phyloP scores from a whole-genome alignment of 2,888 invertebrate species.

The Notodonta dromedarius region DNA sequence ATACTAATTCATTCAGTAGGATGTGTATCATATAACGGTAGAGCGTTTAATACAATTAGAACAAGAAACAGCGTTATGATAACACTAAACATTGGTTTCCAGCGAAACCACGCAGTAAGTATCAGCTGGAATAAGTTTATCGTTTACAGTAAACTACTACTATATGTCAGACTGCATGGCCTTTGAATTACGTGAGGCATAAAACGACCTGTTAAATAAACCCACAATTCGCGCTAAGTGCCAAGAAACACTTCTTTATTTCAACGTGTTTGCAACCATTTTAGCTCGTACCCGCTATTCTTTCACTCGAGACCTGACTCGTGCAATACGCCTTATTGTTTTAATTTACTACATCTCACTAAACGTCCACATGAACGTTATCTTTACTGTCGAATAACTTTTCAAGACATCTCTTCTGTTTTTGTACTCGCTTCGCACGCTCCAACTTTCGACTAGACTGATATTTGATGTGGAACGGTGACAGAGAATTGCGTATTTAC shows the following conservation, averaged over 20 bases:
- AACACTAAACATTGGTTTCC: constrained; percentile 20
- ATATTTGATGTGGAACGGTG: constrained; percentile 45
- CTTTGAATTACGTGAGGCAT: constrained; percentile 63
- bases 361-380: constrained; percentile 56
- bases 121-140: constrained; percentile 66
- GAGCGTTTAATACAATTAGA: no score
- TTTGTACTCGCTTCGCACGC: constrained; percentile 37
- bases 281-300: constrained; percentile 40
- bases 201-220: constrained; percentile 63
- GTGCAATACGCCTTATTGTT: constrained; percentile 59
- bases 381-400: constrained; percentile 60
- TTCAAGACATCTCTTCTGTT: constrained; percentile 44
- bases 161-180: constrained; percentile 68
- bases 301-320: constrained; percentile 39
- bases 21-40: no score
- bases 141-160: constrained; percentile 66
- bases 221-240: constrained; percentile 40
- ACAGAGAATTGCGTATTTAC: constrained; percentile 48
- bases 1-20: no score
- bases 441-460: constrained; percentile 43
- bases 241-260: constrained; percentile 51
- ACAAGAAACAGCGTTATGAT: not conserved
- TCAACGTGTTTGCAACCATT: constrained; percentile 46
- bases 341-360: constrained; percentile 64
- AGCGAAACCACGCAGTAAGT: constrained; percentile 38